A percentile compares a stretch with the other conserved stretches of the same genome.
Conservation (phyloP, 2,888 invertebrate species). For the Entomobrya multifasciata region DNA sequence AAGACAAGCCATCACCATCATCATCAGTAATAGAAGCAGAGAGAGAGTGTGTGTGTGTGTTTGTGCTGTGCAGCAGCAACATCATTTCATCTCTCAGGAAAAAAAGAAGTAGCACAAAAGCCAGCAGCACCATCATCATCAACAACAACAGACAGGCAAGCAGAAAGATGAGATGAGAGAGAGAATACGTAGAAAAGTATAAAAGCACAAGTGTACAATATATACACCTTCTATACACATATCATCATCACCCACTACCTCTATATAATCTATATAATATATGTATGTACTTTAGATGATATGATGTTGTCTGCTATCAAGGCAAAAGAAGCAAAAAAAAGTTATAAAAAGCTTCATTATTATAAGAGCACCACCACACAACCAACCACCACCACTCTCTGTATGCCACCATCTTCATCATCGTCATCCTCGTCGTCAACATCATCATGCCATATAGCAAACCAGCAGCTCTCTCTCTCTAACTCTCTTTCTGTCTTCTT, state of each 20-base stretch:
- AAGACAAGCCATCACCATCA: slow-evolving; percentile 55
- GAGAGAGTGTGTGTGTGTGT: neutral
- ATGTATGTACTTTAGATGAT: too few species aligned
- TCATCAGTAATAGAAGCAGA: neutral
- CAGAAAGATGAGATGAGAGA: neutral
- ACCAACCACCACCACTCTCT: neutral
- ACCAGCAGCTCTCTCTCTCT: neutral
- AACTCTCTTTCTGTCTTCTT: neutral
- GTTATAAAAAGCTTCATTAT: slow-evolving; percentile 54
- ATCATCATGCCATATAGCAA: neutral
- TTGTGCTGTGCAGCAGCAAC: neutral
- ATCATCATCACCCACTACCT: too few species aligned
- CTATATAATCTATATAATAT: too few species aligned
- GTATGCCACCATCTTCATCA: too few species aligned
- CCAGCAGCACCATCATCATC: slow-evolving; percentile 26
- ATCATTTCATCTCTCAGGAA: neutral
- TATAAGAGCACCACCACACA: slow-evolving; percentile 26
- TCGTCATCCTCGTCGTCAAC: neutral
- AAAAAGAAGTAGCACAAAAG: slow-evolving; percentile 63
- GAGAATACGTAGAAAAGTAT: neutral
- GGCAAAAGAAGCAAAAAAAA: neutral
- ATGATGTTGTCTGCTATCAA: neutral
- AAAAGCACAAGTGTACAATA: slow-evolving; percentile 24
- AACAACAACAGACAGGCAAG: neutral
- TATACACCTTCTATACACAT: too few species aligned